phyloP scores from a whole-genome alignment of 2,888 invertebrate genomes.

The Endomychus coccineus region DNA sequence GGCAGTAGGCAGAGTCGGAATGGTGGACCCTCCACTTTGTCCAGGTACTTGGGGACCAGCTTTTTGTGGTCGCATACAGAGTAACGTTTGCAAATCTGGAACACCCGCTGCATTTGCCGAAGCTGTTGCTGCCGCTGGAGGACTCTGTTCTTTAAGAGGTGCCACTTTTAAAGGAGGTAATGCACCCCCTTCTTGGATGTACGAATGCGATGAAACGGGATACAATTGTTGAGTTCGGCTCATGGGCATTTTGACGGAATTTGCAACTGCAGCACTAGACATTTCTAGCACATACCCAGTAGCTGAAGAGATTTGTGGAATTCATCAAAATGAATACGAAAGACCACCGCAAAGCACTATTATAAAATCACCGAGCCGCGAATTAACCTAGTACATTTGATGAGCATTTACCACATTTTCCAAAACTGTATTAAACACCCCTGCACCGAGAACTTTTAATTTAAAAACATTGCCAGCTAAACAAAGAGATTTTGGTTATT shows the following conservation, averaged over 20 bases:
- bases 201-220: conserved; percentile 40
- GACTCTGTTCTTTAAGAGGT: conserved; percentile 45
- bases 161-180: conserved; percentile 45
- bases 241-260: conserved; percentile 44
- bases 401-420: not conserved
- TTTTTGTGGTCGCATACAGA: conserved; percentile 47
- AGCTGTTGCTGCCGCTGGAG: conserved; percentile 39
- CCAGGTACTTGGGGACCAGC: conserved; percentile 39
- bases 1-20: conserved; percentile 23
- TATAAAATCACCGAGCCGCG: not conserved
- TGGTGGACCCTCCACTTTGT: conserved; percentile 29
- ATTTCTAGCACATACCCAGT: conserved; percentile 33
- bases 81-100: conserved; percentile 30
- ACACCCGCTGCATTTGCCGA: conserved; percentile 31
- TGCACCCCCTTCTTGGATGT: conserved; percentile 44
- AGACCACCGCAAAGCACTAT: not conserved
- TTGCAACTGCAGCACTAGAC: conserved; percentile 42
- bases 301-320: too few species aligned
- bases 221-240: conserved; percentile 45
- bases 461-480: conserved; percentile 21
- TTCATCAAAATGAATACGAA: not conserved
- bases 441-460: conserved; percentile 1
- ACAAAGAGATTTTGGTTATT: conserved; percentile 45
- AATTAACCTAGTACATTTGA: not conserved
- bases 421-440: not conserved